A percentile compares a stretch with the other conserved stretches of the same genome.
These are phyloP conservation scores for Glyptemys insculpta DNA, from an alignment of 2,797 vertebrate species.

Conservation along the genomic window DNA sequence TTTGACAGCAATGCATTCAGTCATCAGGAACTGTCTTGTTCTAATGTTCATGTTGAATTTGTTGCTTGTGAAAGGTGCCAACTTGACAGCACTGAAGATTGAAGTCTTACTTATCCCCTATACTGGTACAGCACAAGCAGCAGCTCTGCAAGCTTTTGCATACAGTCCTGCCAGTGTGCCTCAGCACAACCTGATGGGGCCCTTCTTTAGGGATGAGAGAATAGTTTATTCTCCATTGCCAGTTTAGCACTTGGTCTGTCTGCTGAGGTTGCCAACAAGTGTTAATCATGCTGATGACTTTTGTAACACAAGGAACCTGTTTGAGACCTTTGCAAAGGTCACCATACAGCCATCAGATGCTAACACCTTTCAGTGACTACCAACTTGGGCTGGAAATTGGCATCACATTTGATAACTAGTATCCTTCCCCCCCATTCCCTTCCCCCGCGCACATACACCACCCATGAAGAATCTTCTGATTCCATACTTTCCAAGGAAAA, in stretches of 20 bases:
- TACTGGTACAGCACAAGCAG: neutral
- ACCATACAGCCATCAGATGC: neutral
- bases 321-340: neutral
- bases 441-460: neutral
- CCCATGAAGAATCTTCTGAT: neutral
- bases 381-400: neutral
- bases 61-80: conserved; percentile 19
- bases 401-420: neutral
- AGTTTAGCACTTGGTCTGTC: neutral
- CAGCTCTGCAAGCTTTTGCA: neutral
- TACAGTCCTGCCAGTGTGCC: neutral
- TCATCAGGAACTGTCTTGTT: neutral
- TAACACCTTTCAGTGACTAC: neutral
- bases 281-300: neutral
- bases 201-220: neutral
- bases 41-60: conserved; percentile 8
- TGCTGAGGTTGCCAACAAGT: neutral
- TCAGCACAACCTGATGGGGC: neutral
- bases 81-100: neutral
- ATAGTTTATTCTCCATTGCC: neutral
- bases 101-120: neutral
- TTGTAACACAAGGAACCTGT: neutral
- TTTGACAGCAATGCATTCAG: conserved; percentile 4
- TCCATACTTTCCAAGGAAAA: conserved; percentile 4
- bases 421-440: neutral